These are phyloP conservation scores for Napeogenes sylphis DNA, from an alignment of 2,888 invertebrate species.

Conservation along the genomic window DNA sequence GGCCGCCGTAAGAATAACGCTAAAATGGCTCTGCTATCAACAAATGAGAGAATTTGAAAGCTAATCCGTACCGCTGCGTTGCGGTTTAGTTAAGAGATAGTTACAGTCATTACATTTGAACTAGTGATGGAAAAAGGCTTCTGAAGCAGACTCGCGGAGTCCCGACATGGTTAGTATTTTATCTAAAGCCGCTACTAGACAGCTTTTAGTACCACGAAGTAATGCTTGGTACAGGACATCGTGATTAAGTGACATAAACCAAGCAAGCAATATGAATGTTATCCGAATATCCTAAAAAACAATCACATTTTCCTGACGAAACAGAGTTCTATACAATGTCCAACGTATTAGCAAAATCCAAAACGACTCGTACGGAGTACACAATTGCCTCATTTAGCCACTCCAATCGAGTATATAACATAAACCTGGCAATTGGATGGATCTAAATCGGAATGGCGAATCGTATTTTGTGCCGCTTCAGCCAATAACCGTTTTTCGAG, in stretches of 20 bases:
- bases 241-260: too few relatives aligned
- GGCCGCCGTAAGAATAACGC: background rate
- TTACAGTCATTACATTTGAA: slow-evolving; percentile 2
- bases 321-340: background rate
- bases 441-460: slow-evolving; percentile 57
- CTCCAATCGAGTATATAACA: slow-evolving; percentile 46
- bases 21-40: background rate
- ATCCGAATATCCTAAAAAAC: background rate
- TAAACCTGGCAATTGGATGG: slow-evolving; percentile 48
- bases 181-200: background rate
- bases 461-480: slow-evolving; percentile 56
- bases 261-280: too few relatives aligned
- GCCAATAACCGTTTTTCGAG: slow-evolving; percentile 54
- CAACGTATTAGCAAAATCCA: background rate
- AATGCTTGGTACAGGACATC: too few relatives aligned
- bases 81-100: slow-evolving; percentile 6
- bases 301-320: background rate
- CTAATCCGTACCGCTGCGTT: background rate
- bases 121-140: background rate
- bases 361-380: background rate
- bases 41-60: slow-evolving; percentile 3
- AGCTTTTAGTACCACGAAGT: background rate
- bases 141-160: background rate
- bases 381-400: slow-evolving; percentile 23
- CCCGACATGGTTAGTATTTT: slow-evolving; percentile 1